Evolutionary conservation across 2,113 vertebrate species (phyloP).

Genomic region (Cyanoderma ruficeps): DNA sequence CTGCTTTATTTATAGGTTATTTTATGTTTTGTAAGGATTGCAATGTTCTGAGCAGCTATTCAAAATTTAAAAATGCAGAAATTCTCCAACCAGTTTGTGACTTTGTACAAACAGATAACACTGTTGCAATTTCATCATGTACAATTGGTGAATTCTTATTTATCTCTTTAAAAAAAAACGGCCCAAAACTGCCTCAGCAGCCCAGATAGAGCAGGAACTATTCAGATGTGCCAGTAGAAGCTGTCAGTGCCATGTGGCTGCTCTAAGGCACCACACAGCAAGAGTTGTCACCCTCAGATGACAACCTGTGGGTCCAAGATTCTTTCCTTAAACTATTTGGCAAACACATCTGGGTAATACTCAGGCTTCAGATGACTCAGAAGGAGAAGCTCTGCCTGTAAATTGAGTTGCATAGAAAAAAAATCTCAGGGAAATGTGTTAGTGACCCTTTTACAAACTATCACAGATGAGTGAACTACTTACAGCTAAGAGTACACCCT

Average conservation of each 20-base stretch:
- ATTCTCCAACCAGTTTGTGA: background rate
- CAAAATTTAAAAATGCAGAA: background rate
- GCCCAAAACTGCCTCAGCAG: background rate
- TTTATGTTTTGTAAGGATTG: background rate
- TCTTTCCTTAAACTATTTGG: background rate
- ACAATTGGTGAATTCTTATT: background rate
- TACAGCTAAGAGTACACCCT: background rate
- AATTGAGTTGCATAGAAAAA: background rate
- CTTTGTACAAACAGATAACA: background rate
- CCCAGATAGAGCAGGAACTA: accelerated
- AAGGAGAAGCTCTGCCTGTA: background rate
- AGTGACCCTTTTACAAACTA: background rate
- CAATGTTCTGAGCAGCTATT: background rate
- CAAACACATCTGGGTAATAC: background rate
- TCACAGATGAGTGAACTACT: background rate
- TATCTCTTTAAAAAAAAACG: background rate
- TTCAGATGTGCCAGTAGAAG: background rate
- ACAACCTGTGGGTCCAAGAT: background rate
- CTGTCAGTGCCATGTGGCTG: background rate
- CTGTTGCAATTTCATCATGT: background rate
- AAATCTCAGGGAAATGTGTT: background rate
- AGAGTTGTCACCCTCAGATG: background rate
- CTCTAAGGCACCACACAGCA: background rate
- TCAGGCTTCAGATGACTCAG: background rate
- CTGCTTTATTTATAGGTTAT: background rate